Percentiles rank a stretch among this genome's conserved stretches.
Conservation (phyloP, 2,888 invertebrate species). For the Margaritifera margaritifera region DNA sequence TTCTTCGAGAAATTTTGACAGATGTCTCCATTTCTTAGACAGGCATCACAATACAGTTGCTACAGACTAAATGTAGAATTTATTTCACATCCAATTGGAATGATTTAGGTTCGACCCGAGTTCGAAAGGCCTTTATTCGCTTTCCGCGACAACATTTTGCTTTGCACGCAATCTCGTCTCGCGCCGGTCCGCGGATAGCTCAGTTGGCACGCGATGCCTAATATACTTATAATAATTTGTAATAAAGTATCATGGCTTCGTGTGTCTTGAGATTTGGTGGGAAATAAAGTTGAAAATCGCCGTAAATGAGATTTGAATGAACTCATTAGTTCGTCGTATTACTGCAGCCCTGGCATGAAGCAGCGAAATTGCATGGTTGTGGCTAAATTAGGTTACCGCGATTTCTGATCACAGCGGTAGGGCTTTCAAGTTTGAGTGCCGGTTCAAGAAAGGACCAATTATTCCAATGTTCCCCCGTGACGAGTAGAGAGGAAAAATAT, state of each 20-base stretch:
- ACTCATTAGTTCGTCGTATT: constrained; percentile 44
- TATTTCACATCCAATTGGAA: constrained; percentile 17
- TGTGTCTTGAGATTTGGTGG: constrained; percentile 37
- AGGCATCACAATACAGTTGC: no score
- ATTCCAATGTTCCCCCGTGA: constrained; percentile 38
- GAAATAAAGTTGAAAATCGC: constrained; percentile 45
- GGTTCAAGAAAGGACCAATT: constrained; percentile 26
- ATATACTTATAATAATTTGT: constrained; percentile 58
- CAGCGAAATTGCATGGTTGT: constrained; percentile 16
- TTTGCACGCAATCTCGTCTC: constrained; percentile 26
- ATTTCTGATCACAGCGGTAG: constrained; percentile 26
- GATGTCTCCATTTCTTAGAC: no score
- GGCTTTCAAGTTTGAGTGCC: constrained; percentile 21
- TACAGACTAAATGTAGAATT: no score
- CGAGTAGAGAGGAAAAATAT: constrained; percentile 38
- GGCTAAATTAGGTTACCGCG: neutral
- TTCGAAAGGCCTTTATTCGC: constrained; percentile 35
- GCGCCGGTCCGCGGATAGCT: constrained; percentile 13
- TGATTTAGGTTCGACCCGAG: constrained; percentile 36
- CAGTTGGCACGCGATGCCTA: constrained; percentile 45
- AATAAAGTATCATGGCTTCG: constrained; percentile 49
- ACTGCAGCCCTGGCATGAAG: constrained; percentile 23
- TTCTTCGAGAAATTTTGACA: no score
- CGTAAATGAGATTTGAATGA: constrained; percentile 50
- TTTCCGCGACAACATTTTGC: constrained; percentile 25